Base-by-base conservation (phyloP, 2,113 vertebrate species). In the Nibea coibor region DNA sequence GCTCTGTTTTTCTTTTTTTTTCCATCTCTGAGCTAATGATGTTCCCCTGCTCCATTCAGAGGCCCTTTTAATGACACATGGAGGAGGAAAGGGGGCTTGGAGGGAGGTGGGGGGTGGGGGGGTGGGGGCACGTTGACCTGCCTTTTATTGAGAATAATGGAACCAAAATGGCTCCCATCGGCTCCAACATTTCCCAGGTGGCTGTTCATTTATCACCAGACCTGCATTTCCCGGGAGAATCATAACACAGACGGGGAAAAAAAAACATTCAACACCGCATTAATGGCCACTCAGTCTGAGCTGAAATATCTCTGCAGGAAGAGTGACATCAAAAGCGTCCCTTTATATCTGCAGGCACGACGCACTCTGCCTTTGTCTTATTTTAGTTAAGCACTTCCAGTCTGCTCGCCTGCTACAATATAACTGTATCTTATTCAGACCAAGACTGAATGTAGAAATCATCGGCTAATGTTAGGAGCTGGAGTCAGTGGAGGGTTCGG, bases 81-180 rank as follows among this genome's bases (percentile, higher is more conserved):
- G 51, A 50, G 48, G 28, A n/a, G 64, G 54, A 14, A 5, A 20
- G 39, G 43, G 14, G 74, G 42, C 24, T 26, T 12, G 17, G 45
- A 50, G 9, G 45, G 63, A 51, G 59, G 61, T 12, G 17, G 45
- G 47, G 9, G 45, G 63, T 47, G 59, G 61, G 19, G 69, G 48
- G 24, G 61, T 14, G 72, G 48, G 72, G 70, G 72, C 59, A 74
- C 26, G 4, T 56, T 90, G 89, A 93, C 92, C 87, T 83, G 80
- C 65, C 72, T 88, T 88, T 91, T 90, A 93, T 89, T 86, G 84
- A 91, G 83, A 93, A 90, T 87, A 93, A 93, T 90, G 88, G 87
- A 67, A 78, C 75, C 85, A 87, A 85, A 92, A 92, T 87, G 89
- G 82, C 76, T 89, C 85, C 83, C 84, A 87, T 85, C 56, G 35